Conservation (phyloP, 2,797 vertebrate species). For the Anabacerthia variegaticeps region DNA sequence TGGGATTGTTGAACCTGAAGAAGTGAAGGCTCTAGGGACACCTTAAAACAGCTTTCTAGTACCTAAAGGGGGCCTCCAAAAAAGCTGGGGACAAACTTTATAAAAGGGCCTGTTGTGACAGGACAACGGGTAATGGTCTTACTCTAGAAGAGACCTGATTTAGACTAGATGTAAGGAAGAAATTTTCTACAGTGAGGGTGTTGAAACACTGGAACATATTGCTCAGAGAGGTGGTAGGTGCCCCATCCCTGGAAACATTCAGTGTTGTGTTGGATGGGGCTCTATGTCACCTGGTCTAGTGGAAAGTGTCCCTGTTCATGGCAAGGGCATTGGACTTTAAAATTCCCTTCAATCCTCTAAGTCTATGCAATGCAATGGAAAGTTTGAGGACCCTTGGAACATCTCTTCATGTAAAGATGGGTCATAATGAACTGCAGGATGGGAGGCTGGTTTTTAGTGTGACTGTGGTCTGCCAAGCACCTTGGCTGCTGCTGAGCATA, state of each 20-base stretch:
- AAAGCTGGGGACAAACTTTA: neutral
- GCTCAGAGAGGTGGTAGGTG: neutral
- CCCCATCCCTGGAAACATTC: neutral
- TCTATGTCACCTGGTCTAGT: neutral
- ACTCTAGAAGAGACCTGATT: neutral
- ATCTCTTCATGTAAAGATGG: neutral
- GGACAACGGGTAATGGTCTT: neutral
- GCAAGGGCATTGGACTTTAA: neutral
- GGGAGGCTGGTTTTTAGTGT: neutral
- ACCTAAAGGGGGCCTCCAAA: neutral
- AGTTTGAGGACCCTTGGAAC: neutral
- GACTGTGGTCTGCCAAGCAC: neutral
- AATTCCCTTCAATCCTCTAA: neutral
- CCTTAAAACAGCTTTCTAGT: neutral
- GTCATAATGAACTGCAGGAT: neutral
- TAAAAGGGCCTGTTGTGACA: neutral
- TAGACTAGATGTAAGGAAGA: neutral
- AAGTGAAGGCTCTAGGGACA: neutral
- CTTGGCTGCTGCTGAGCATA: neutral
- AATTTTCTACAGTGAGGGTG: neutral
- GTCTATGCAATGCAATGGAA: neutral
- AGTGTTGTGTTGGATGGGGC: no score
- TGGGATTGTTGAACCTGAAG: neutral
- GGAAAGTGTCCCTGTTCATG: neutral
- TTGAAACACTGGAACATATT: neutral